Evolutionary conservation across 2,113 vertebrate species (phyloP), one percentile per base, ranked within the genome.

Genomic region (Gasterosteus aculeatus): DNA sequence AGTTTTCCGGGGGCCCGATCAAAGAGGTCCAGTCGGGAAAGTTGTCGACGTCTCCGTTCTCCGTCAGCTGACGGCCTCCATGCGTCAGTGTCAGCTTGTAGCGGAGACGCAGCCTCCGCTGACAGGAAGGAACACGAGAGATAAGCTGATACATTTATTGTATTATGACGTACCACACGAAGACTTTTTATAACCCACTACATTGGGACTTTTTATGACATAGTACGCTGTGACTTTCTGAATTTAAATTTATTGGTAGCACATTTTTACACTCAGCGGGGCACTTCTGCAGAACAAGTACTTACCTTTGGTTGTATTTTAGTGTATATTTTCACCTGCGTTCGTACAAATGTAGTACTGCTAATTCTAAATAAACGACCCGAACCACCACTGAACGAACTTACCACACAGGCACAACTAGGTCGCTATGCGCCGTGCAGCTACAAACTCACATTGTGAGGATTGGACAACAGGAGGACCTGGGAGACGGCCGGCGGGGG

Each of bases 391-490:
- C 10, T 12, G 22, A 11, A 66, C 16, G 6, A 6, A 51, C 19
- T 22, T 3, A 1, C 26, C 3, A 51, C 3, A 9, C 2, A n/a
- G 62, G n/a, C 22, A 53, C 16, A 62, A 26, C 22, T 26, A 26
- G 22, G 22, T 26, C 22, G 22, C 22, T 26, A 26, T 26, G 22
- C 22, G 22, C 1, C 22, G 22, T 26, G 22, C 22, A 26, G 22
- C 22, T 26, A 35, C 29, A 26, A 26, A 90, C 88, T 89, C 77
- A 97, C 96, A 86, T 90, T 93, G 49, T 92, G 93, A 0, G 96
- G 96, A 67, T 98, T 97, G 80, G 95, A 83, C 0, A 98, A 88
- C 38, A 97, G 92, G 83, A 98, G 66, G 83, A 95, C 92, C 87
- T 96, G 96, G 1, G 96, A 96, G 61, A 96, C 85, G 78, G 96